Evolutionary conservation across 2,797 vertebrate species (phyloP).

Genomic region (Synanceia verrucosa): DNA sequence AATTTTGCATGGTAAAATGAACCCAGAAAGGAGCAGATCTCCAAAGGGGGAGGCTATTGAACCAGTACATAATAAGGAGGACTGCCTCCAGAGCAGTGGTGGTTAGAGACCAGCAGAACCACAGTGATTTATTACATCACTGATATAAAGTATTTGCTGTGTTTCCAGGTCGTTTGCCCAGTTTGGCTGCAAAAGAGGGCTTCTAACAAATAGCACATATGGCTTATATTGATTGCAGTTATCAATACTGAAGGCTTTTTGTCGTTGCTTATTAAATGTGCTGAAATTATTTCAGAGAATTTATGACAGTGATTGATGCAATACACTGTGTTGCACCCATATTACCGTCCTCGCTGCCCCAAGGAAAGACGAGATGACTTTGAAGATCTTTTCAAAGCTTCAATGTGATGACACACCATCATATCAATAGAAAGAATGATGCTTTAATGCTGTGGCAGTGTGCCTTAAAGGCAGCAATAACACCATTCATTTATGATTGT

Average conservation of each 20-base stretch:
- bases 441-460: constrained; percentile 22
- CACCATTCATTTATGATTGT: constrained; percentile 23
- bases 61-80: constrained; percentile 31
- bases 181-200: constrained; percentile 29
- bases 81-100: constrained; percentile 29
- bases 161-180: constrained; percentile 52
- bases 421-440: constrained; percentile 32
- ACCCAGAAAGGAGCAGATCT: constrained; percentile 1
- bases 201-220: constrained; percentile 26
- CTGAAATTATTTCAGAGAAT: constrained; percentile 39
- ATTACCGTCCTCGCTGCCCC: constrained; percentile 32
- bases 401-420: constrained; percentile 47
- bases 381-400: constrained; percentile 52
- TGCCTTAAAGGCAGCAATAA: constrained; percentile 33
- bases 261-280: constrained; percentile 43
- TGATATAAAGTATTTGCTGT: constrained; percentile 38
- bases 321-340: constrained; percentile 9
- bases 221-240: constrained; percentile 40
- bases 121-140: constrained; percentile 55
- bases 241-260: constrained; percentile 46
- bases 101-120: constrained; percentile 36
- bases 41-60: constrained; percentile 40
- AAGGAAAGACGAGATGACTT: constrained; percentile 54
- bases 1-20: constrained; percentile 15
- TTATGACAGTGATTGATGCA: constrained; percentile 59